A percentile compares a stretch with the other conserved stretches of the same genome.
Evolutionary conservation across 2,888 invertebrate species (phyloP).

Genomic region (Agonopterix alstromeriana): DNA sequence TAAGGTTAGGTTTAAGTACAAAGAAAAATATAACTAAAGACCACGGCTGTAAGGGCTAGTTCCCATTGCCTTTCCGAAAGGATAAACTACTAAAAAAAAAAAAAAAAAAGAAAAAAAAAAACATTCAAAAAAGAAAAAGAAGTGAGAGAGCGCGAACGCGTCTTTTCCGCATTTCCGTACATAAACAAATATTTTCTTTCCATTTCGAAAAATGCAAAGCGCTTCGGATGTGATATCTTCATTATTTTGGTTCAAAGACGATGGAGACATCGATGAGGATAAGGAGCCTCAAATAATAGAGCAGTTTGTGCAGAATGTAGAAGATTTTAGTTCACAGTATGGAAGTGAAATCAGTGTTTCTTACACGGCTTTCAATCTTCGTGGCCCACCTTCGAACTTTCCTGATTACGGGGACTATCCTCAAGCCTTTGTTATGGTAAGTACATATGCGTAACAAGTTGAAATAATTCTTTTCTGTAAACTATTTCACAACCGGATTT

Average conservation of each 20-base stretch:
- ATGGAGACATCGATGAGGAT: constrained; percentile 33
- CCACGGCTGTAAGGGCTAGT: too few species aligned
- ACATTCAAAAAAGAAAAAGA: too few species aligned
- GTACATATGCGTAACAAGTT: constrained; percentile 14
- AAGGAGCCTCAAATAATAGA: constrained; percentile 73
- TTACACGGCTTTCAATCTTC: constrained; percentile 91
- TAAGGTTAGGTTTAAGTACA: too few species aligned
- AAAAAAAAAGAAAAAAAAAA: too few species aligned
- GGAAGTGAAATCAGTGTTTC: constrained; percentile 92
- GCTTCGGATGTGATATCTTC: constrained; percentile 63
- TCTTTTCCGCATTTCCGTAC: background rate
- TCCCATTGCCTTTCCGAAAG: too few species aligned
- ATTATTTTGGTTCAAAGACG: constrained; percentile 56
- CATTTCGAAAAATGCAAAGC: constrained; percentile 46
- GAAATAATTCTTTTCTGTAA: background rate
- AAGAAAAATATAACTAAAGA: too few species aligned
- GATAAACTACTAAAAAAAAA: too few species aligned
- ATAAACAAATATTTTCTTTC: background rate
- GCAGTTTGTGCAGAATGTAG: constrained; percentile 87
- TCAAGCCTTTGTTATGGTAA: constrained; percentile 92
- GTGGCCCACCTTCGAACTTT: constrained; percentile 89
- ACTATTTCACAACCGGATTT: background rate
- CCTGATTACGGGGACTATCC: constrained; percentile 95
- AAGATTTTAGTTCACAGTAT: constrained; percentile 93
- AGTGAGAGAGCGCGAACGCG: background rate